Base-by-base conservation (phyloP, 2,888 invertebrate genomes). In the Lottia gigantea region DNA sequence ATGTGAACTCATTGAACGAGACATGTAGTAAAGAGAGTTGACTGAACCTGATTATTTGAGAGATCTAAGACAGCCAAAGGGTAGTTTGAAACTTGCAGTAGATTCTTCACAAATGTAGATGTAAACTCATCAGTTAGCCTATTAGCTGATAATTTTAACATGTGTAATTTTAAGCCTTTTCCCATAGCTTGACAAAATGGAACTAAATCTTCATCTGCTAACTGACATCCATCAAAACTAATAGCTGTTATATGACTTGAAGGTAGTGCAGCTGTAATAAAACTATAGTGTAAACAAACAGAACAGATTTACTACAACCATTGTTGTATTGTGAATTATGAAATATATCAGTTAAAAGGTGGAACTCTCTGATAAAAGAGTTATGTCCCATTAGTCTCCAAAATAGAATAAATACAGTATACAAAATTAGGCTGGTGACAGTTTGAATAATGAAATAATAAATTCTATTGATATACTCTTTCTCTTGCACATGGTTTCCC, bases 101-200 rank as follows among this genome's bases (percentile, higher is more conserved):
- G 66, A 19, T 77, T 78, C 25, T 82, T 79, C 19, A 78, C 78
- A 14, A 85, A 62, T 14, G 49, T 67, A 62, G 67, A 66, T 31
- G 82, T 71, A 12, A 80, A 79, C 16, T 69, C 72, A 73, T 84
- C 83, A 72, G 80, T 79, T 45, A 85, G 72, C 25, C 85, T 71
- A 78, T 85, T 85, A 75, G 80, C 82, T 68, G 83, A 80, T 62
- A 85, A 70, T 68, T 85, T 85, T 46, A 85, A 74, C 84, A 85
- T 85, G 67, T 79, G 79, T 63, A 84, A 69, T 62, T 75, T 76
- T 23, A 82, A 67, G 40, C 83, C 83, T 55, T 76, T 66, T 66
- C 74, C 72, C n/a, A 85, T 68, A 15, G 80, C 78, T 14, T 74
- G 71, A 68, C 71, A 73, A 11, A 85, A 46, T 4, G 80, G 80